Conservation (phyloP, 2,113 vertebrate genomes). For the Nesospiza acunhae region DNA sequence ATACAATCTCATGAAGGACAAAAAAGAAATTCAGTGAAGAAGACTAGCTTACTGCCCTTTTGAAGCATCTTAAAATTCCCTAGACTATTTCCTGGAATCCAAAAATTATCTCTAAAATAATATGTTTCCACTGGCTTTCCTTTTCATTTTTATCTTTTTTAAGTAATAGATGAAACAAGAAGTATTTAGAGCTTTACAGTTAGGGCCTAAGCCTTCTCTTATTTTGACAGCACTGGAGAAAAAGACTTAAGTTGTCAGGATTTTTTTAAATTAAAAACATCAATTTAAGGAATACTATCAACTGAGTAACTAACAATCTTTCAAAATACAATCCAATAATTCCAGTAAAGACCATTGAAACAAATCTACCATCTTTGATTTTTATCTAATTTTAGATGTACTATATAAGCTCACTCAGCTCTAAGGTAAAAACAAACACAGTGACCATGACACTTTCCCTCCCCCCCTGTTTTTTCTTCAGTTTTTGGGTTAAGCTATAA, state of each 20-base stretch:
- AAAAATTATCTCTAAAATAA: not conserved
- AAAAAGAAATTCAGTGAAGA: not conserved
- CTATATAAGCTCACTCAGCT: not conserved
- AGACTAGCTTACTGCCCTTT: not conserved
- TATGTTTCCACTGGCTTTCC: not conserved
- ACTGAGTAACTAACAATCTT: not conserved
- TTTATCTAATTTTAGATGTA: not conserved
- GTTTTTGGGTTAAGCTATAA: not conserved
- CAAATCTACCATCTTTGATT: not conserved
- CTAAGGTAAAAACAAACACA: not conserved
- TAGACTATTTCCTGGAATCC: not conserved
- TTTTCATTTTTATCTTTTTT: not conserved
- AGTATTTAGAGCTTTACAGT: not conserved
- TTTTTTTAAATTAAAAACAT: not conserved
- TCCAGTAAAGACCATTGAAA: not conserved
- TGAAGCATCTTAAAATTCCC: not conserved
- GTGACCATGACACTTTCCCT: not conserved
- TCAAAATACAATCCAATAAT: not conserved
- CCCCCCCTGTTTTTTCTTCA: fast-evolving
- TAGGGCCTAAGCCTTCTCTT: not conserved
- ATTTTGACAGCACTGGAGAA: not conserved
- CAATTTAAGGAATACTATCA: not conserved
- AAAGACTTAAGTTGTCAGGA: not conserved
- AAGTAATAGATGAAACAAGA: not conserved
- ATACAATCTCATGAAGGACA: not conserved